Percentiles rank a stretch among this genome's conserved stretches.
These are phyloP conservation scores for Oenanthe melanoleuca DNA, from an alignment of 2,113 vertebrate species.

Conservation along the genomic window DNA sequence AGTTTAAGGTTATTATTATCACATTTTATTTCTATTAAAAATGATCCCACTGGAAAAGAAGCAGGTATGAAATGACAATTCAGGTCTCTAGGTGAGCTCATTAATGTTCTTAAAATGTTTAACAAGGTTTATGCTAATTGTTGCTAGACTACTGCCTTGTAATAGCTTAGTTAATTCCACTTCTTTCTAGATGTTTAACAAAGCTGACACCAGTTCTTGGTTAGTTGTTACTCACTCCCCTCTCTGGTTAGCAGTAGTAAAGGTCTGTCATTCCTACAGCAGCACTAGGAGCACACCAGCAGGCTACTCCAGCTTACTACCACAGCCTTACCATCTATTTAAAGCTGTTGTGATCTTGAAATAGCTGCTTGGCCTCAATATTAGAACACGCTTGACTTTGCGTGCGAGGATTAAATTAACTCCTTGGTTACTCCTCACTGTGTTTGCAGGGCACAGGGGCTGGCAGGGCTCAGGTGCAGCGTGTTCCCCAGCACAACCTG, in stretches of 20 bases:
- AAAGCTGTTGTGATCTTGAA: conserved; percentile 26
- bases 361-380: conserved; percentile 25
- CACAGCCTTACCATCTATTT: conserved; percentile 10
- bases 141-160: conserved; percentile 42
- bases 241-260: neutral
- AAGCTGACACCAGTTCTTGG: conserved; percentile 20
- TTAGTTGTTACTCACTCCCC: neutral
- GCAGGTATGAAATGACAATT: conserved; percentile 63
- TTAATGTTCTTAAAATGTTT: conserved; percentile 58
- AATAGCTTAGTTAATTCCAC: conserved; percentile 37
- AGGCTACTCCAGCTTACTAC: conserved; percentile 1
- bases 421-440: neutral
- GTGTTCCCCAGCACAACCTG: neutral
- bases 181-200: conserved; percentile 28
- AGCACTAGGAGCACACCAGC: neutral
- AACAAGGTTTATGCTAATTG: conserved; percentile 67
- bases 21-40: conserved; percentile 62
- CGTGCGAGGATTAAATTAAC: neutral
- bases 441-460: neutral
- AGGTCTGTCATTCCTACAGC: neutral
- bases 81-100: conserved; percentile 64
- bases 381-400: neutral
- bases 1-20: conserved; percentile 42
- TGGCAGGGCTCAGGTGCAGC: neutral
- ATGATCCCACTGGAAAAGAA: conserved; percentile 58